Percentiles rank a stretch among this genome's conserved stretches.
phyloP scores from a whole-genome alignment of 2,888 invertebrate species.

The Ophion ellenae region DNA sequence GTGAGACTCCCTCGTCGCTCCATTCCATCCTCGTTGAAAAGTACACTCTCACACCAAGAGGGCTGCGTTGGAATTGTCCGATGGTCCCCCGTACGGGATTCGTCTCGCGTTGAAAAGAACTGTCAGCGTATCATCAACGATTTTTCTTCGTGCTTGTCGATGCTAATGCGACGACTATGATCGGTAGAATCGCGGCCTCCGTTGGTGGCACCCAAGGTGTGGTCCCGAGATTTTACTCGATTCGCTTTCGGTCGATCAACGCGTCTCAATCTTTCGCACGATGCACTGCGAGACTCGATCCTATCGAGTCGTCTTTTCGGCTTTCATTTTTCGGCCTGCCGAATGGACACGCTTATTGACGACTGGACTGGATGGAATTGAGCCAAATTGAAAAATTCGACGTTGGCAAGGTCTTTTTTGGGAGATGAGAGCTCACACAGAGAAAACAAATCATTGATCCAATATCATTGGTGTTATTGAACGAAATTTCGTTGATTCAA shows the following conservation, averaged over 20 bases:
- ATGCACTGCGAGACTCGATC: not conserved
- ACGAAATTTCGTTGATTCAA: no score
- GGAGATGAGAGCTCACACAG: no score
- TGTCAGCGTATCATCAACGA: slow-evolving; percentile 53
- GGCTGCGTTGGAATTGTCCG: slow-evolving; percentile 4
- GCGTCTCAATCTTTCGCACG: not conserved
- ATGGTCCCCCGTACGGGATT: slow-evolving; percentile 42
- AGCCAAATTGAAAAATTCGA: not conserved
- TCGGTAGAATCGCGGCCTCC: slow-evolving; percentile 5
- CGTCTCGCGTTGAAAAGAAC: slow-evolving; percentile 66
- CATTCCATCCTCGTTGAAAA: slow-evolving; percentile 50
- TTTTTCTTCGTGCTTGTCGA: slow-evolving; percentile 22
- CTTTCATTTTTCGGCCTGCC: not conserved
- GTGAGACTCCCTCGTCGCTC: slow-evolving; percentile 34
- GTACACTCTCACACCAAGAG: not conserved
- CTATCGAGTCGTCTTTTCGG: not conserved
- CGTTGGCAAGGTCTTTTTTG: not conserved
- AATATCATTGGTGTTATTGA: no score
- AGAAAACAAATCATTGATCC: no score
- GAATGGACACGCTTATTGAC: not conserved
- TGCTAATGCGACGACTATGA: slow-evolving; percentile 7
- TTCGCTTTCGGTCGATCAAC: slow-evolving; percentile 1
- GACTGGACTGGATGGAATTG: not conserved
- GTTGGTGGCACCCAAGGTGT: slow-evolving; percentile 29
- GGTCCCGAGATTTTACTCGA: slow-evolving; percentile 33